These are phyloP conservation scores for Syrphus vitripennis DNA, from an alignment of 2,888 invertebrate genomes.

Conservation along the genomic window DNA sequence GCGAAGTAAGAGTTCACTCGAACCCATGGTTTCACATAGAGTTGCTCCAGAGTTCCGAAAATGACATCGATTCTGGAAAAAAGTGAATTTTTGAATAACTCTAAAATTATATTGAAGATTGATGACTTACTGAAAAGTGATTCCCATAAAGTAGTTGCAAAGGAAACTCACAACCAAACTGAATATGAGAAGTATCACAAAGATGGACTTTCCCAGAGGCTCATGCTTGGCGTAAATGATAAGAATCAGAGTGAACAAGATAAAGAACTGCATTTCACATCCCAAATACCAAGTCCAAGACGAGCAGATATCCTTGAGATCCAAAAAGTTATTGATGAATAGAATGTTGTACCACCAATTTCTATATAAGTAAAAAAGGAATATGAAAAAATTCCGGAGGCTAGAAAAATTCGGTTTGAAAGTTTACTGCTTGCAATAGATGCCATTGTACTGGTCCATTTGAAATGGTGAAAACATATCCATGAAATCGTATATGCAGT, in stretches of 20 bases:
- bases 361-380: slow-evolving; percentile 70
- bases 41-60: slow-evolving; percentile 74
- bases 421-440: slow-evolving; percentile 76
- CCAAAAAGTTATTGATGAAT: slow-evolving; percentile 75
- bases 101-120: background rate
- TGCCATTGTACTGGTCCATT: slow-evolving; percentile 74
- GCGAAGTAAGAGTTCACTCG: slow-evolving; percentile 76
- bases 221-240: slow-evolving; percentile 75
- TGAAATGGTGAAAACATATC: slow-evolving; percentile 76
- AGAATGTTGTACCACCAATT: slow-evolving; percentile 76
- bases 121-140: slow-evolving; percentile 77
- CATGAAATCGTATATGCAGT: slow-evolving; percentile 74
- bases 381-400: background rate
- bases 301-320: slow-evolving; percentile 74
- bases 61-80: slow-evolving; percentile 75
- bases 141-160: slow-evolving; percentile 74
- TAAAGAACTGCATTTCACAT: slow-evolving; percentile 77
- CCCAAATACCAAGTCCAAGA: slow-evolving; percentile 78
- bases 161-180: slow-evolving; percentile 73
- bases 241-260: slow-evolving; percentile 74
- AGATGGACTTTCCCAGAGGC: slow-evolving; percentile 73
- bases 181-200: slow-evolving; percentile 69
- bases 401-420: background rate
- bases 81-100: background rate
- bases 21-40: slow-evolving; percentile 77